Evolutionary conservation across 2,888 invertebrate genomes (phyloP).

Genomic region (Drosophila vallismaia): DNA sequence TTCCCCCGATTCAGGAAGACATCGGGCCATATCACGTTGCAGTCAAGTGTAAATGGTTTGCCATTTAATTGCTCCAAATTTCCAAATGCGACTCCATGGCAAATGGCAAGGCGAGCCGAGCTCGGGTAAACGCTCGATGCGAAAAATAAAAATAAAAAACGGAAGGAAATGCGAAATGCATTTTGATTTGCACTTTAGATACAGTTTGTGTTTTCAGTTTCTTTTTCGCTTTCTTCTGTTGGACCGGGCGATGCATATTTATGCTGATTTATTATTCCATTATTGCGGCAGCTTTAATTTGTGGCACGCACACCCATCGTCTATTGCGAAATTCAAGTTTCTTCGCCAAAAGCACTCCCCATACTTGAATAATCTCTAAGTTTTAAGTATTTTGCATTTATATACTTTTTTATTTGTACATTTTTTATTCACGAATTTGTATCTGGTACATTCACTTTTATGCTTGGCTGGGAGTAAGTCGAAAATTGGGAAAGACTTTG

Average conservation of each 20-base stretch:
- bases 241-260: constrained; percentile 56
- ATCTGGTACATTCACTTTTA: constrained; percentile 68
- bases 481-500: constrained; percentile 3
- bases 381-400: constrained; percentile 27
- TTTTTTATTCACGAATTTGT: constrained; percentile 40
- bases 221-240: constrained; percentile 19
- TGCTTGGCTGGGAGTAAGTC: constrained; percentile 25
- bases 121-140: constrained; percentile 3
- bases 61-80: constrained; percentile 48
- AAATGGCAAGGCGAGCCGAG: not conserved
- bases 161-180: constrained; percentile 70
- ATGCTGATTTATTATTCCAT: constrained; percentile 61
- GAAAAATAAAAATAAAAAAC: constrained; percentile 48
- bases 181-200: constrained; percentile 55
- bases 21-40: constrained; percentile 33
- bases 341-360: constrained; percentile 21
- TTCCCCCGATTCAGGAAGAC: constrained; percentile 44
- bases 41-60: constrained; percentile 43
- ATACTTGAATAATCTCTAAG: constrained; percentile 15
- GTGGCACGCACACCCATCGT: constrained; percentile 66
- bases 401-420: constrained; percentile 14
- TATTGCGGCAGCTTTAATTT: constrained; percentile 65
- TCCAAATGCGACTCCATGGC: constrained; percentile 39
- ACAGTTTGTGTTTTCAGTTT: constrained; percentile 25
- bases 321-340: constrained; percentile 46